Evolutionary conservation across 2,797 vertebrate genomes (phyloP).

Genomic region (Poecilia picta): DNA sequence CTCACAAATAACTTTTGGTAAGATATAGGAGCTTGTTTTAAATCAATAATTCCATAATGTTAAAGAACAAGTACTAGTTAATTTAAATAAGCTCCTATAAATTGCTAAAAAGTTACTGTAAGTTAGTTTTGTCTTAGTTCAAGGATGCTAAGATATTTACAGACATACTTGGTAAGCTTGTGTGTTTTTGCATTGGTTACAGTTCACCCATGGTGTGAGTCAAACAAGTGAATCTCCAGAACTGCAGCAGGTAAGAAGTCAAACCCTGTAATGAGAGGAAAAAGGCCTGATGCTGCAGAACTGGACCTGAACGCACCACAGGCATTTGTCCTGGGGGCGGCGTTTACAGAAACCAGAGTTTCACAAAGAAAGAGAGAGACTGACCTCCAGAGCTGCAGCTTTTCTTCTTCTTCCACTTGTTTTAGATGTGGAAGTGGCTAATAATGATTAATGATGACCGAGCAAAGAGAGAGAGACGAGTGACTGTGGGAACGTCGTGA

Average conservation of each 20-base stretch:
- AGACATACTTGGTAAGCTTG: too few species aligned
- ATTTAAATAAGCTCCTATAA: too few species aligned
- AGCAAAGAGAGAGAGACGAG: slow-evolving; percentile 41
- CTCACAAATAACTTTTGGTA: too few species aligned
- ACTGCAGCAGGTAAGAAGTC: slow-evolving; percentile 25
- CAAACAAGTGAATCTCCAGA: slow-evolving; percentile 15
- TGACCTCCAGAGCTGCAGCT: slow-evolving; percentile 44
- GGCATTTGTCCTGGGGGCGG: slow-evolving; percentile 23
- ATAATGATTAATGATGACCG: slow-evolving; percentile 69
- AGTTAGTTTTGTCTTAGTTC: too few species aligned
- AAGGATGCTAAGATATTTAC: too few species aligned
- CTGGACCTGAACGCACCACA: slow-evolving; percentile 12
- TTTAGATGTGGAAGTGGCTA: slow-evolving; percentile 58
- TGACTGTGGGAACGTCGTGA: slow-evolving; percentile 26
- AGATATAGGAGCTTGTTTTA: too few species aligned
- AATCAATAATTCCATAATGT: too few species aligned
- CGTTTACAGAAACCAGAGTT: slow-evolving; percentile 13
- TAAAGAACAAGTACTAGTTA: too few species aligned
- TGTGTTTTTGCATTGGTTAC: too few species aligned
- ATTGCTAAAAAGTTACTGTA: too few species aligned
- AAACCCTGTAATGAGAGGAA: slow-evolving; percentile 57
- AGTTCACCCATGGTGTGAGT: background rate
- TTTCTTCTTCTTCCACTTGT: slow-evolving; percentile 39
- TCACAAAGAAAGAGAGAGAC: slow-evolving; percentile 32
- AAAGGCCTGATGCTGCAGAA: slow-evolving; percentile 50